Evolutionary conservation across 2,113 vertebrate genomes (phyloP), one percentile per base, ranked within the genome.

Genomic region (Trichomycterus rosablanca): DNA sequence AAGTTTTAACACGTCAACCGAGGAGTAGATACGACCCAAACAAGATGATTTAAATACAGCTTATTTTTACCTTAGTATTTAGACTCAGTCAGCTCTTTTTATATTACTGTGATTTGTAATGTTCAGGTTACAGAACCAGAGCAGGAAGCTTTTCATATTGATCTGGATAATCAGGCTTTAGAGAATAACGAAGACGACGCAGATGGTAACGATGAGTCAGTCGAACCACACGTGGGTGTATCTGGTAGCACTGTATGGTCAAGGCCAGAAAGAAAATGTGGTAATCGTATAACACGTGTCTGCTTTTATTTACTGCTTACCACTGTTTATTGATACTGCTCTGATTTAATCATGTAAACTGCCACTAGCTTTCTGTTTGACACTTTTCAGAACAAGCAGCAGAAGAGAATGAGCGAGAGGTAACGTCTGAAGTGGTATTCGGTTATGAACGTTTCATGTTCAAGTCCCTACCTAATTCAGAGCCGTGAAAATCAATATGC

Each of bases 351-450:
- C 3, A 62, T 15, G 4, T 9, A 30, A 28, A 1, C n/a, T 39
- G 15, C 3, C 19, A 5, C 2, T 5, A 19, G 16, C 24, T 46
- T 48, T 42, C 63, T 15, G 5, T 59, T 67, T n/a, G n/a, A n/a
- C n/a, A n/a, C n/a, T n/a, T 12, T 67, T 51, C 44, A 83, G 81
- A 75, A 16, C 56, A 54, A 67, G 53, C 14, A 67, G 53, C 14
- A 46, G 45, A 34, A 26, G 32, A 57, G 16, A 70, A 65, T 23
- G 24, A 28, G 14, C 22, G 59, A 26, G 35, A 50, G 52, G 10
- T 50, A 11, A 10, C n/a, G 14, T 26, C 19, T 4, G 58, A 71
- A 28, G 11, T 18, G 57, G 68, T 71, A 44, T 7, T 16, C 26
- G n/a, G n/a, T n/a, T n/a, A n/a, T n/a, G n/a, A n/a, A n/a, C n/a